phyloP scores from a whole-genome alignment of 2,113 vertebrate species.

The Lampris megalopsis region DNA sequence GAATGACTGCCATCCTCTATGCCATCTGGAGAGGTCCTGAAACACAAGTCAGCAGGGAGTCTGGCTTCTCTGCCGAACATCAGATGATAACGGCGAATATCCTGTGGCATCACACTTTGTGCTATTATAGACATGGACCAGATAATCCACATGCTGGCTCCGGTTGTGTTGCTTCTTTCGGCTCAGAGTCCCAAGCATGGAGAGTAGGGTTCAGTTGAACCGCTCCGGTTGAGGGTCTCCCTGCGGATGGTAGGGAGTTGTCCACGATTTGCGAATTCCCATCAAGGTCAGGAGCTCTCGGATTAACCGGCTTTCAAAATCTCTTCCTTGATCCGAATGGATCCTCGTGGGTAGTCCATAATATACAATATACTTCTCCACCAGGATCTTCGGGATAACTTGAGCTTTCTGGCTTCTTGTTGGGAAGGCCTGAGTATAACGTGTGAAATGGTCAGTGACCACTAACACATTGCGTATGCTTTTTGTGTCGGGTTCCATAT shows the following conservation, averaged over 20 bases:
- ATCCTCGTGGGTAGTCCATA: conserved; percentile 5
- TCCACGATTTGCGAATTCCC: conserved; percentile 3
- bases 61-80: conserved; percentile 23
- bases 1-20: not conserved
- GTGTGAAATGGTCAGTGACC: not conserved
- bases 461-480: too few species aligned
- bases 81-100: conserved; percentile 12
- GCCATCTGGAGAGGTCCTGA: not conserved
- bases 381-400: not conserved
- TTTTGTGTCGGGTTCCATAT: too few species aligned
- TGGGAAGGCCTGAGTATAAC: not conserved
- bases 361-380: conserved; percentile 14
- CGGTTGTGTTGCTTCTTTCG: not conserved
- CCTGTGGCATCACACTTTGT: not conserved
- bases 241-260: conserved; percentile 5
- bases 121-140: too few species aligned
- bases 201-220: not conserved
- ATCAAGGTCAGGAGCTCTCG: not conserved
- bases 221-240: conserved; percentile 20
- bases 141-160: not conserved
- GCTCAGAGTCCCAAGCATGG: conserved; percentile 11
- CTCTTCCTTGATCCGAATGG: conserved; percentile 17
- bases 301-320: conserved; percentile 13
- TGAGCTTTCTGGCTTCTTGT: conserved; percentile 10
- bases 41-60: conserved; percentile 16